These are phyloP conservation scores for Butastur rufipennis DNA, from an alignment of 2,113 vertebrate genomes.

Conservation along the genomic window DNA sequence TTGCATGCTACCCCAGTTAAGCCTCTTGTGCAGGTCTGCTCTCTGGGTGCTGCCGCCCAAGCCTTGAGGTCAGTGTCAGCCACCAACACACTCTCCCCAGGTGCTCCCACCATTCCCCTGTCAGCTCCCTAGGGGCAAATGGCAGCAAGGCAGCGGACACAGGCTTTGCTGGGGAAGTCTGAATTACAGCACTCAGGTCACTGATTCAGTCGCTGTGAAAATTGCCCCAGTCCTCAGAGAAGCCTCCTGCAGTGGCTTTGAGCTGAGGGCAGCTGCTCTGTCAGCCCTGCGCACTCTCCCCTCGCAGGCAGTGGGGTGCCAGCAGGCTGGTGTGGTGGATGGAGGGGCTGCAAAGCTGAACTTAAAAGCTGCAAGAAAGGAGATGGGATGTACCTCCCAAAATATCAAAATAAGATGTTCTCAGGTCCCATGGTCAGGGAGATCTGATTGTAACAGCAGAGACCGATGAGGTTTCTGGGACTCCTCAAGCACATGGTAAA, in stretches of 20 bases:
- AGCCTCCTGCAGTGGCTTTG: background rate
- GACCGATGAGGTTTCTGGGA: background rate
- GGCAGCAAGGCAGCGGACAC: background rate
- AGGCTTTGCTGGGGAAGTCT: background rate
- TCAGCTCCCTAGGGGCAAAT: background rate
- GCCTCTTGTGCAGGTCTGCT: background rate
- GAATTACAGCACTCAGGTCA: background rate
- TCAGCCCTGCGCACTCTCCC: background rate
- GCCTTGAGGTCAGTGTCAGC: background rate
- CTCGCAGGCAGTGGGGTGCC: background rate
- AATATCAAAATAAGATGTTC: background rate
- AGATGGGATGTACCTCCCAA: background rate
- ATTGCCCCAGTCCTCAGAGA: background rate
- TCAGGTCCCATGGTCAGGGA: background rate
- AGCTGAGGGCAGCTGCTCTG: background rate
- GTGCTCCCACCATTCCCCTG: background rate
- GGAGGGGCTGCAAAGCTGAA: background rate
- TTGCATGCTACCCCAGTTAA: background rate
- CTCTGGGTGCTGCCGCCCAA: background rate
- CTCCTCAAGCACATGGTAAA: background rate
- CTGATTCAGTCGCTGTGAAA: background rate
- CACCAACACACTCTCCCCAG: rapidly evolving
- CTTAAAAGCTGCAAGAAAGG: background rate
- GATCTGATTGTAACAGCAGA: background rate
- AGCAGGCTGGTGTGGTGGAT: background rate